Percentiles rank a stretch among this genome's conserved stretches.
phyloP scores from a whole-genome alignment of 2,797 vertebrate genomes.

The Cyclura pinguis region DNA sequence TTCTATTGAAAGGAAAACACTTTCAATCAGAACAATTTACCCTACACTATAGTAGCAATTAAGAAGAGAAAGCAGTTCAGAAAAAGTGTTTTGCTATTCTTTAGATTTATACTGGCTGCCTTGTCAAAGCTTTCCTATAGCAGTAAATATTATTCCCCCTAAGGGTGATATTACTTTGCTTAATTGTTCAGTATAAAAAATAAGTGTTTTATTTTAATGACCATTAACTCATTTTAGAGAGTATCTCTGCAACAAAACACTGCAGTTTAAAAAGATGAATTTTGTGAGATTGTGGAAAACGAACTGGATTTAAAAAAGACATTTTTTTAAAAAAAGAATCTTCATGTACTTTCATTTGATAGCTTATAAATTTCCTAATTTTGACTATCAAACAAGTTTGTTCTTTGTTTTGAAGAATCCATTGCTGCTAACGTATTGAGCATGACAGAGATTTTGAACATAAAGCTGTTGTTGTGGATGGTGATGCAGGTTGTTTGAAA shows the following conservation, averaged over 20 bases:
- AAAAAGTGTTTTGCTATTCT: not conserved
- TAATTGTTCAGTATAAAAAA: not conserved
- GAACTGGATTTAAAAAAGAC: too few relatives aligned
- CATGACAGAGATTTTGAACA: not conserved
- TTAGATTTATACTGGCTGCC: not conserved
- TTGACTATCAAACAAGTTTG: not conserved
- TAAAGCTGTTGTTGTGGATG: not conserved
- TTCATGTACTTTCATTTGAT: not conserved
- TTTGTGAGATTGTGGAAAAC: not conserved
- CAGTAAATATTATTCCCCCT: not conserved
- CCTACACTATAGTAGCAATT: constrained; percentile 18
- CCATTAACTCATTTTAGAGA: not conserved
- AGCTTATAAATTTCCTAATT: constrained; percentile 4
- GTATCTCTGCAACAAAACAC: not conserved
- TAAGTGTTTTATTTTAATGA: constrained; percentile 20
- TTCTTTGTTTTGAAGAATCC: not conserved
- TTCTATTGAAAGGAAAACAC: not conserved
- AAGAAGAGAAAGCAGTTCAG: not conserved
- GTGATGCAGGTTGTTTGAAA: not conserved
- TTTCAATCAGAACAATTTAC: not conserved
- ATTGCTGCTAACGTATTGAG: not conserved
- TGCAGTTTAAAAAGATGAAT: not conserved
- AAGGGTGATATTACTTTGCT: not conserved
- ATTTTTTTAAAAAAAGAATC: not conserved
- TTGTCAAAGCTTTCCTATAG: constrained; percentile 10